Conservation (phyloP, 2,888 invertebrate genomes). For the Choristoneura rosaceana region DNA sequence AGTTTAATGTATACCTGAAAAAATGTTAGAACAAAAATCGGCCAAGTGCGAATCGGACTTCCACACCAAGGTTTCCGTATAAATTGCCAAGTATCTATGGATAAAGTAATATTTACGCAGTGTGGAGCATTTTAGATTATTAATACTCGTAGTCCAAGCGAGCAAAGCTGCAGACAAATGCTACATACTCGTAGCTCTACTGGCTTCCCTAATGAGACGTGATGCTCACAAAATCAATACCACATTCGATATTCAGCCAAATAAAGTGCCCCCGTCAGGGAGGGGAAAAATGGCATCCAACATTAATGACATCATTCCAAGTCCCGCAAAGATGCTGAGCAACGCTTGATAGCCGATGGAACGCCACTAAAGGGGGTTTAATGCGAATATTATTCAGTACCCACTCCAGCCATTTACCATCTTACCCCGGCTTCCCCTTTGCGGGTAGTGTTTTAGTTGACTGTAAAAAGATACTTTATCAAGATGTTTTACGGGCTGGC, state of each 20-base stretch:
- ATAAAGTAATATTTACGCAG: too few species aligned
- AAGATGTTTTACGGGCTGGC: constrained; percentile 32
- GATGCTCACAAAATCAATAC: constrained; percentile 60
- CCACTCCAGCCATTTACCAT: constrained; percentile 55
- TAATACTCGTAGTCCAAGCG: too few species aligned
- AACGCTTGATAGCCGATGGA: constrained; percentile 77
- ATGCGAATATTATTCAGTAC: constrained; percentile 82
- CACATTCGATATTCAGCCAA: constrained; percentile 69
- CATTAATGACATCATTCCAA: constrained; percentile 80
- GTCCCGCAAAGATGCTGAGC: constrained; percentile 77
- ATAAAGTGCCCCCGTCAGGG: constrained; percentile 50
- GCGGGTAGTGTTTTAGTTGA: constrained; percentile 50
- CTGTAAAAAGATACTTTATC: constrained; percentile 49
- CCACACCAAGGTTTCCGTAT: too few species aligned
- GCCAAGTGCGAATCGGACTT: too few species aligned
- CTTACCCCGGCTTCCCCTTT: constrained; percentile 48
- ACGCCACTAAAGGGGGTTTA: constrained; percentile 72
- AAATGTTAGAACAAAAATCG: too few species aligned
- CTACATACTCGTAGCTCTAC: too few species aligned
- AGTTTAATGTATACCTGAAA: too few species aligned
- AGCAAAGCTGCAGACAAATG: too few species aligned
- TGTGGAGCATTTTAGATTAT: too few species aligned
- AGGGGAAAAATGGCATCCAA: constrained; percentile 71
- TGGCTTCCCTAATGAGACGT: constrained; percentile 6
- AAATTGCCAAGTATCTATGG: too few species aligned